These are phyloP conservation scores for Ommatoiulus sabulosus DNA, from an alignment of 2,888 invertebrate species.

Conservation along the genomic window DNA sequence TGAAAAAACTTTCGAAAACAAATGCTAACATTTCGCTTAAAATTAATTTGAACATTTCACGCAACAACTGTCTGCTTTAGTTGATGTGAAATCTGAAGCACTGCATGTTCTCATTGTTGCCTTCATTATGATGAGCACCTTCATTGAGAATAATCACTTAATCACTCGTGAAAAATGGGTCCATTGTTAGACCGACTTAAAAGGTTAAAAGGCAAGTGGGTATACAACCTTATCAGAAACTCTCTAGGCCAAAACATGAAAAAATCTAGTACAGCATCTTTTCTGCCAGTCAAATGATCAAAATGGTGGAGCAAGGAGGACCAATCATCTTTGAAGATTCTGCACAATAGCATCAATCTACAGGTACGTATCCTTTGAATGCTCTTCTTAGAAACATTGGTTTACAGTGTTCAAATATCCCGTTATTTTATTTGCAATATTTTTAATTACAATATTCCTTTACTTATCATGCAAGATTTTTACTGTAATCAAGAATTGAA, in stretches of 20 bases:
- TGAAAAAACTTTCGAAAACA: neutral
- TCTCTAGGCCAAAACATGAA: neutral
- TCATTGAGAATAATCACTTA: neutral
- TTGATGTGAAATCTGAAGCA: neutral
- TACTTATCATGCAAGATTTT: too few relatives aligned
- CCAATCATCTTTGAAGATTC: neutral
- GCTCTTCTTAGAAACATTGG: too few relatives aligned
- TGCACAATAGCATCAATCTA: neutral
- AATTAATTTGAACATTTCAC: neutral
- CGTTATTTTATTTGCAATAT: too few relatives aligned
- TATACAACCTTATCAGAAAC: neutral
- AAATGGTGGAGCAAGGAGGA: neutral
- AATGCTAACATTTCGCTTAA: neutral
- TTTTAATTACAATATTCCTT: too few relatives aligned
- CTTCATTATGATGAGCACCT: neutral
- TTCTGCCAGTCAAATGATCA: neutral
- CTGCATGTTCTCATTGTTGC: neutral
- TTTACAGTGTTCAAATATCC: too few relatives aligned
- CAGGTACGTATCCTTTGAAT: neutral
- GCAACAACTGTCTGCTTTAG: neutral
- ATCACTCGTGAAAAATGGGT: conserved; percentile 6
- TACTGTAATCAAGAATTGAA: too few relatives aligned
- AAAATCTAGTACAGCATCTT: conserved; percentile 5
- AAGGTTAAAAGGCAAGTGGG: neutral
- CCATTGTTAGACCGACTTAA: neutral